Conservation (phyloP, 2,113 vertebrate species). For the Rhineura floridana region DNA sequence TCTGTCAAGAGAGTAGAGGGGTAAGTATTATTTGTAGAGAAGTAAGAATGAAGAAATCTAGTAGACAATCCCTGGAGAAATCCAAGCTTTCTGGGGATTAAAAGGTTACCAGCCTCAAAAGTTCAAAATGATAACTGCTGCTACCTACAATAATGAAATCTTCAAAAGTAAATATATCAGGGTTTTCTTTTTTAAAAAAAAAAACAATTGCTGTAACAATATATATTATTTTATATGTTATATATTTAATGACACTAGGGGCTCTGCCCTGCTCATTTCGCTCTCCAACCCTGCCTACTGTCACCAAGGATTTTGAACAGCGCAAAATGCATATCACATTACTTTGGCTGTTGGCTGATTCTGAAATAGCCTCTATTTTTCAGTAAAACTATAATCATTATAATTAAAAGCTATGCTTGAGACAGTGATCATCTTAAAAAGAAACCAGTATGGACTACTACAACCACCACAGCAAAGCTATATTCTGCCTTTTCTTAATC, state of each 20-base stretch:
- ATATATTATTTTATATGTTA: neutral
- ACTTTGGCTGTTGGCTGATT: constrained; percentile 5
- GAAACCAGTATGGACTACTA: neutral
- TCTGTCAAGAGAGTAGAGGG: neutral
- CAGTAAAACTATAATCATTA: neutral
- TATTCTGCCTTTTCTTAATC: neutral
- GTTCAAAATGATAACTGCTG: neutral
- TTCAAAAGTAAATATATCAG: neutral
- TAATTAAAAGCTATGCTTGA: constrained; percentile 30
- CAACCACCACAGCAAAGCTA: neutral
- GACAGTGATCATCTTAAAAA: neutral
- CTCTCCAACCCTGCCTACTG: no score
- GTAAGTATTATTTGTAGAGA: neutral
- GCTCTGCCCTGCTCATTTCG: no score
- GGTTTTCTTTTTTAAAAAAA: neutral
- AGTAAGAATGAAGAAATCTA: neutral
- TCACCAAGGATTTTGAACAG: neutral
- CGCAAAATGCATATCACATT: neutral
- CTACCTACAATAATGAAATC: neutral
- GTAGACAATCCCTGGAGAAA: neutral
- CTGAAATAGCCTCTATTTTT: constrained; percentile 7
- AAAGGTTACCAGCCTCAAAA: neutral
- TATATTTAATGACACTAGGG: constrained; percentile 4
- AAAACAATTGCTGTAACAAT: neutral
- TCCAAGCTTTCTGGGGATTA: neutral